phyloP scores from a whole-genome alignment of 2,888 invertebrate genomes.

The Leptarthrus brevirostris region DNA sequence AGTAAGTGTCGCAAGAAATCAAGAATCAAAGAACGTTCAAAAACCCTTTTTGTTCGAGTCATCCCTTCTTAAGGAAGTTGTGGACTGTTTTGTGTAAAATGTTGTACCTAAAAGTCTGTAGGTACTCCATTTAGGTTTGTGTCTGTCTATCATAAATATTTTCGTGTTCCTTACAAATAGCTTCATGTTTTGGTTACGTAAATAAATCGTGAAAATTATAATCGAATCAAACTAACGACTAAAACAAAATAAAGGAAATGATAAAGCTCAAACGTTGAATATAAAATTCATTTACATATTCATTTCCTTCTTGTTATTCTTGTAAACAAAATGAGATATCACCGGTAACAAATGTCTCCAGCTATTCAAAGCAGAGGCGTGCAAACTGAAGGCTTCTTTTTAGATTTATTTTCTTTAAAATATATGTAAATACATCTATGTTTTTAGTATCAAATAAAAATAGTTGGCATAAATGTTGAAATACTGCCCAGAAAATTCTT shows the following conservation, averaged over 20 bases:
- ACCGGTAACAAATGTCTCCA: background rate
- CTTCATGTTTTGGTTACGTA: constrained; percentile 52
- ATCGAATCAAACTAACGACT: constrained; percentile 18
- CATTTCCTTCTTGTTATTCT: background rate
- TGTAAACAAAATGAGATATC: background rate
- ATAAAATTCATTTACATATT: constrained; percentile 45
- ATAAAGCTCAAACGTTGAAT: background rate
- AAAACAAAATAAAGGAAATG: constrained; percentile 10
- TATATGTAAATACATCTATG: too few relatives aligned
- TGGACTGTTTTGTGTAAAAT: constrained; percentile 19
- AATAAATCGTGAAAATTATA: constrained; percentile 47
- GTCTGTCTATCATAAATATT: constrained; percentile 6
- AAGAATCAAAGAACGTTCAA: constrained; percentile 3
- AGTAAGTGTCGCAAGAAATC: background rate
- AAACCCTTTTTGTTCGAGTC: constrained; percentile 19
- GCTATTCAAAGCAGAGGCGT: background rate
- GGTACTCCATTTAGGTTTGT: constrained; percentile 6
- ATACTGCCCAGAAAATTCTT: too few relatives aligned
- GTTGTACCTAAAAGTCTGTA: background rate
- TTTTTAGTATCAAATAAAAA: too few relatives aligned
- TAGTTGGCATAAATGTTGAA: too few relatives aligned
- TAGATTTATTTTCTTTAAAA: too few relatives aligned
- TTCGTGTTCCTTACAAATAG: constrained; percentile 9
- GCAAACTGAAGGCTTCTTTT: background rate
- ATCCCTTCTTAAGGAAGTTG: constrained; percentile 20